Conservation (phyloP, 2,888 invertebrate genomes). For the Gandaritis pyraliata region DNA sequence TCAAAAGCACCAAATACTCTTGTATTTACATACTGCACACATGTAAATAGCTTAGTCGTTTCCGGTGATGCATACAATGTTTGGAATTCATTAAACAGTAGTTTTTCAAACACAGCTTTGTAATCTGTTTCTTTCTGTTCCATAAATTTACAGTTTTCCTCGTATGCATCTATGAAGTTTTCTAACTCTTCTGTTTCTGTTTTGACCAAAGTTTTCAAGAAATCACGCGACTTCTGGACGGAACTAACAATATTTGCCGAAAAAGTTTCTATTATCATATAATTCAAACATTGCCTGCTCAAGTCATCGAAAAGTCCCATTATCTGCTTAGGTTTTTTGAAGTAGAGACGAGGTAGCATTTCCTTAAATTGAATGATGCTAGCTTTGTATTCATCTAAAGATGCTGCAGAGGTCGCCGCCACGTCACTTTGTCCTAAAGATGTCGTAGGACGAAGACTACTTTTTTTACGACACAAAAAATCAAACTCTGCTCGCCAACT, state of each 20-base stretch:
- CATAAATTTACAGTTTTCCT: constrained; percentile 37
- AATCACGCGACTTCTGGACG: constrained; percentile 38
- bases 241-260: constrained; percentile 34
- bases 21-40: constrained; percentile 49
- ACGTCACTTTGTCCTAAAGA: constrained; percentile 8
- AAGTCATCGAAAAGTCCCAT: constrained; percentile 42
- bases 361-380: constrained; percentile 23
- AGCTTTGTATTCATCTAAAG: constrained; percentile 33
- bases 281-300: constrained; percentile 49
- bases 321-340: constrained; percentile 45
- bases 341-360: constrained; percentile 40
- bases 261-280: constrained; percentile 47
- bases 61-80: constrained; percentile 48
- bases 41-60: constrained; percentile 49
- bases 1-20: constrained; percentile 43
- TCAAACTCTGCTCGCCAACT: constrained; percentile 42
- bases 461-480: constrained; percentile 18
- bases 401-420: constrained; percentile 16
- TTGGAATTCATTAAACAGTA: constrained; percentile 47
- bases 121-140: constrained; percentile 45
- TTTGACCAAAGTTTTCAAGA: constrained; percentile 36
- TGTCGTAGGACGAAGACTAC: background rate
- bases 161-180: constrained; percentile 36
- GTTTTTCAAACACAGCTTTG: constrained; percentile 43
- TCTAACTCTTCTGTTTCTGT: constrained; percentile 39